A percentile compares a stretch with the other conserved stretches of the same genome.
phyloP scores from a whole-genome alignment of 1,140 invertebrate genomes.

The Drosophila athabasca region DNA sequence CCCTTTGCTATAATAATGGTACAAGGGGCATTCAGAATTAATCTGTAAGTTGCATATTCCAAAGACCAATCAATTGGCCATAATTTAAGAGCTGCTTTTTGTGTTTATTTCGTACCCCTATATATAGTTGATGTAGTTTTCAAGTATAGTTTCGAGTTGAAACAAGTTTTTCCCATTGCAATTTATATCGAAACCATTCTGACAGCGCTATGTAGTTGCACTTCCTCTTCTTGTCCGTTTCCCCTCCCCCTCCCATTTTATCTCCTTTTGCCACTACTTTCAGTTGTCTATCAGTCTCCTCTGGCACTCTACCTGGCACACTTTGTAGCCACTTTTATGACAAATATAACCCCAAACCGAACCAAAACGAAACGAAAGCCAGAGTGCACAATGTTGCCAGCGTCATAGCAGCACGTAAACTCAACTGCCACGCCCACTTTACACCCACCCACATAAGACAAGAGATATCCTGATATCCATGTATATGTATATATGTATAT shows the following conservation, averaged over 20 bases:
- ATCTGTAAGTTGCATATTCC: too few relatives aligned
- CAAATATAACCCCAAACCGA: constrained; percentile 56
- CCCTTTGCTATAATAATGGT: background rate
- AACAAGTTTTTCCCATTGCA: too few relatives aligned
- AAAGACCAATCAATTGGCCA: too few relatives aligned
- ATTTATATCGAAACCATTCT: too few relatives aligned
- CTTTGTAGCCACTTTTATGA: constrained; percentile 80
- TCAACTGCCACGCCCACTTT: constrained; percentile 55
- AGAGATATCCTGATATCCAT: constrained; percentile 3
- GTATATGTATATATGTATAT: background rate
- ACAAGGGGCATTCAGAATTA: background rate
- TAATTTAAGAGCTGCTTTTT: background rate
- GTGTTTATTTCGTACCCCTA: too few relatives aligned
- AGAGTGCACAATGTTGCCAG: constrained; percentile 55
- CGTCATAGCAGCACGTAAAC: background rate
- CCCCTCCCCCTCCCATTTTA: background rate
- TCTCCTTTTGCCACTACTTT: constrained; percentile 3
- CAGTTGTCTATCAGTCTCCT: constrained; percentile 20
- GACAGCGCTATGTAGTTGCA: too few relatives aligned
- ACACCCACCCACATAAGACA: constrained; percentile 21
- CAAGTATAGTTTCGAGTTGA: too few relatives aligned
- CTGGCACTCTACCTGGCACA: constrained; percentile 54
- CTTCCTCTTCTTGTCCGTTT: background rate
- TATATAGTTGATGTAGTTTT: too few relatives aligned
- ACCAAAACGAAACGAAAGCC: constrained; percentile 1